Conservation (phyloP, 2,888 invertebrate genomes). For the Macropis europaea region DNA sequence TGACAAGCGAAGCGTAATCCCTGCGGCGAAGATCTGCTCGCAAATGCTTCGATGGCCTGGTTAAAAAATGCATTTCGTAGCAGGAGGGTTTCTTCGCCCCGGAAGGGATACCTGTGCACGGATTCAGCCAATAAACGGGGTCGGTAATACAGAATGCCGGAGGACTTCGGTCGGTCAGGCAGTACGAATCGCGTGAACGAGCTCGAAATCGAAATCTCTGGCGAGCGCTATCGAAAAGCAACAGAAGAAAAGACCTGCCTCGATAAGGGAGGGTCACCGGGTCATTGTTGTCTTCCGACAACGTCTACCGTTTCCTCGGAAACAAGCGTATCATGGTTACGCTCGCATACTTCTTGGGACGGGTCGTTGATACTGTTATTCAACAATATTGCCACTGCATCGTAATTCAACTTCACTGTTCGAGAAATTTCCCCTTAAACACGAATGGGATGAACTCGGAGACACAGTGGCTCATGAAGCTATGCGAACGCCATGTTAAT, state of each 20-base stretch:
- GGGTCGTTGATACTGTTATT: slow-evolving; percentile 27
- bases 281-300: slow-evolving; percentile 53
- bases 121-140: slow-evolving; percentile 43
- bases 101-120: slow-evolving; percentile 39
- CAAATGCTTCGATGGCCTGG: slow-evolving; percentile 51
- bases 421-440: too few species aligned
- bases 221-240: background rate
- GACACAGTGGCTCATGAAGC: too few species aligned
- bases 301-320: slow-evolving; percentile 18
- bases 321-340: slow-evolving; percentile 11
- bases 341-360: slow-evolving; percentile 18
- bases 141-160: slow-evolving; percentile 27
- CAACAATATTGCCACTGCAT: slow-evolving; percentile 1
- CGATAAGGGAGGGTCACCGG: slow-evolving; percentile 55
- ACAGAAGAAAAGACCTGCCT: slow-evolving; percentile 2
- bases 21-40: slow-evolving; percentile 34
- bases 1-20: slow-evolving; percentile 31
- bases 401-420: background rate
- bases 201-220: slow-evolving; percentile 9
- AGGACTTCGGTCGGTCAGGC: slow-evolving; percentile 26
- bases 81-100: slow-evolving; percentile 43
- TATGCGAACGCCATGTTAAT: too few species aligned
- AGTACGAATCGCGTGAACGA: slow-evolving; percentile 16
- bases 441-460: too few species aligned
- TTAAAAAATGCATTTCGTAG: slow-evolving; percentile 50